Evolutionary conservation across 2,113 vertebrate genomes (phyloP).

Genomic region (Sphyrna mokarran): DNA sequence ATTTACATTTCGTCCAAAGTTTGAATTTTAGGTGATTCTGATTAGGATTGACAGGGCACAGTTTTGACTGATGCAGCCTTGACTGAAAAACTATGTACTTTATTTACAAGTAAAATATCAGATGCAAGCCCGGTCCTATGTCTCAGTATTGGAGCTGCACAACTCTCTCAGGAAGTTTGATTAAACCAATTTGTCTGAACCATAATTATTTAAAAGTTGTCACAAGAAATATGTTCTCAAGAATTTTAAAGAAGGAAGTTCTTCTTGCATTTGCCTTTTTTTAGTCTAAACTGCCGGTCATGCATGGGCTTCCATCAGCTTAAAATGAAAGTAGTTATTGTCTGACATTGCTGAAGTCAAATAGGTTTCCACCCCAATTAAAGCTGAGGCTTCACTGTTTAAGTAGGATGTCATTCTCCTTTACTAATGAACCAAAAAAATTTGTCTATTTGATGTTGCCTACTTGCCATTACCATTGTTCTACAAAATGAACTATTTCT

Average conservation of each 20-base stretch:
- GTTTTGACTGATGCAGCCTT: neutral
- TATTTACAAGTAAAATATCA: neutral
- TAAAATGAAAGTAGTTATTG: neutral
- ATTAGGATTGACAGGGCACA: neutral
- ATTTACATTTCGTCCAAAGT: neutral
- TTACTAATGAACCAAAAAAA: neutral
- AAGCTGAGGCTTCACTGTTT: neutral
- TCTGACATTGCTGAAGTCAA: neutral
- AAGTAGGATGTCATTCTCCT: neutral
- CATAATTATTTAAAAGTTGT: neutral
- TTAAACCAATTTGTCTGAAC: neutral
- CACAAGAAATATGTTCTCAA: neutral
- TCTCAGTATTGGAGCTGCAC: neutral
- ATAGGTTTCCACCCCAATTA: neutral
- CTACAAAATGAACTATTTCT: neutral
- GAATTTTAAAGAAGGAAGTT: neutral
- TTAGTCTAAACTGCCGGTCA: neutral
- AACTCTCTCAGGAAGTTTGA: neutral
- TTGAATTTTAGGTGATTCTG: neutral
- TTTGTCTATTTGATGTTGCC: neutral
- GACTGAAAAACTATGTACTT: neutral
- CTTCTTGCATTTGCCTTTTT: neutral
- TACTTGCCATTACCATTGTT: neutral
- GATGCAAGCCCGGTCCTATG: neutral
- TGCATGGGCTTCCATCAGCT: neutral